A percentile compares a stretch with the other conserved stretches of the same genome.
These are phyloP conservation scores for Saturnia pavonia DNA, from an alignment of 2,888 invertebrate species.

Conservation along the genomic window DNA sequence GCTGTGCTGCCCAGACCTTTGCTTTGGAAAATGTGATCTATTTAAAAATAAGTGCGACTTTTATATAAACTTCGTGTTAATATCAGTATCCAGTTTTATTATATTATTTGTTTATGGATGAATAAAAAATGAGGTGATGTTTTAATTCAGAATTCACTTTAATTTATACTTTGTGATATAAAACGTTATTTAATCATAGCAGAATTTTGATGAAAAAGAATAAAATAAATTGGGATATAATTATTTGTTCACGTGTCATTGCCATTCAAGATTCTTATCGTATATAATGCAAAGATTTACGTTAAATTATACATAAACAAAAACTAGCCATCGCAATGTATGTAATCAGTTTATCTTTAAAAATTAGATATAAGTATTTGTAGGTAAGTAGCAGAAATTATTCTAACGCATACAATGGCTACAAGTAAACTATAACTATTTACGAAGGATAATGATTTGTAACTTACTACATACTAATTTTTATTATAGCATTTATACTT, in stretches of 20 bases:
- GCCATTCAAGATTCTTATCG: too few relatives aligned
- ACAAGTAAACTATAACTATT: background rate
- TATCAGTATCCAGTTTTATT: background rate
- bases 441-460: background rate
- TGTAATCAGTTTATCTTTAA: background rate
- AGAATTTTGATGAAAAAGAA: too few relatives aligned
- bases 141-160: background rate
- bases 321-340: background rate
- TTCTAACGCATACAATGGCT: background rate
- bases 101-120: background rate
- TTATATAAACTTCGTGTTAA: background rate
- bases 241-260: too few relatives aligned
- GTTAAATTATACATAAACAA: background rate
- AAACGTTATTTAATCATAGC: too few relatives aligned
- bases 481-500: background rate
- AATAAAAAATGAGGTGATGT: constrained; percentile 1
- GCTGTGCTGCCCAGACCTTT: background rate
- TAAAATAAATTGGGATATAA: too few relatives aligned
- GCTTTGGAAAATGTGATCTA: background rate
- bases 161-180: background rate
- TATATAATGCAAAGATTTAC: too few relatives aligned
- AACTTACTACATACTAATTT: background rate
- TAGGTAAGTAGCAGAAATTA: background rate
- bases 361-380: background rate
- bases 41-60: background rate